Evolutionary conservation across 2,888 invertebrate species (phyloP).

Genomic region (Himalopsyche tibetana): DNA sequence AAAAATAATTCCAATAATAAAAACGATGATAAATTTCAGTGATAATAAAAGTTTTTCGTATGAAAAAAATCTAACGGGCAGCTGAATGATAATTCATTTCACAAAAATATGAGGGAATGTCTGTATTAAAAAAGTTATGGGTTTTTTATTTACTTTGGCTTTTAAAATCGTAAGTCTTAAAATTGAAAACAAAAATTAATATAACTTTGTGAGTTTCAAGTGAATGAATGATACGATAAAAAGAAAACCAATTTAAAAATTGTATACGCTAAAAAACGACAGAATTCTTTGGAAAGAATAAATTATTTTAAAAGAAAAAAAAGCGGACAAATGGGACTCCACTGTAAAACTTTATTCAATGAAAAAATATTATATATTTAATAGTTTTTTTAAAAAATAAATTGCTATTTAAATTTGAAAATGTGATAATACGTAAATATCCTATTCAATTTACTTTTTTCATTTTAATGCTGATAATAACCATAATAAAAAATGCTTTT

Average conservation of each 20-base stretch:
- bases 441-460: too few species aligned
- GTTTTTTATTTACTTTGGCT: slow-evolving; percentile 26
- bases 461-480: too few species aligned
- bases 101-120: slow-evolving; percentile 1
- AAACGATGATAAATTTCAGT: too few species aligned
- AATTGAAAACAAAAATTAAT: slow-evolving; percentile 34
- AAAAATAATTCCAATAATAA: too few species aligned
- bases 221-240: slow-evolving; percentile 34
- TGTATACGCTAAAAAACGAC: not conserved
- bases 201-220: slow-evolving; percentile 13
- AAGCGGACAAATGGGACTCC: not conserved
- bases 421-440: too few species aligned
- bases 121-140: slow-evolving; percentile 11
- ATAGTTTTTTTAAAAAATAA: too few species aligned
- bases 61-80: too few species aligned
- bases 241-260: slow-evolving; percentile 34
- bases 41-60: too few species aligned
- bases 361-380: not conserved
- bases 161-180: slow-evolving; percentile 30
- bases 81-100: not conserved
- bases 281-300: not conserved
- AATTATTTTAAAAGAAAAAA: slow-evolving; percentile 3
- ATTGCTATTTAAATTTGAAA: too few species aligned
- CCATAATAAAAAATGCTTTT: too few species aligned
- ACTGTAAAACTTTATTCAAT: slow-evolving; percentile 2